A percentile compares a stretch with the other conserved stretches of the same genome.
Conservation (phyloP, 2,888 invertebrate genomes). For the Oscheius sp. region DNA sequence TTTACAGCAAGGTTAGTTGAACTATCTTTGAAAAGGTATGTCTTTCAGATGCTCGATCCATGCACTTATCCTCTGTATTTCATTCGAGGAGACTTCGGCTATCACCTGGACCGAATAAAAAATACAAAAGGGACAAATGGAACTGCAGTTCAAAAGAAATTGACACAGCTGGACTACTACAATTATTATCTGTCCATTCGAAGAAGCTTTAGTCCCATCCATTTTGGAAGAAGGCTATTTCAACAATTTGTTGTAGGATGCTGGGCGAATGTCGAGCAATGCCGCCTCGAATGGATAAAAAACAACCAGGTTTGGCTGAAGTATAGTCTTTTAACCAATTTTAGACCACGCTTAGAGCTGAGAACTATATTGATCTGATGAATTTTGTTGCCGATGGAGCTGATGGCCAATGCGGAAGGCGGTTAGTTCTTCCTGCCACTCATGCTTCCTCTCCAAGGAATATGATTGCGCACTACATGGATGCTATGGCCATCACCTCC, state of each 20-base stretch:
- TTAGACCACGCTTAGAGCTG: background rate
- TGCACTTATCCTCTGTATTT: slow-evolving; percentile 71
- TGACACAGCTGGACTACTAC: slow-evolving; percentile 59
- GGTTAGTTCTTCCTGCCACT: slow-evolving; percentile 59
- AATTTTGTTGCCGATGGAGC: slow-evolving; percentile 10
- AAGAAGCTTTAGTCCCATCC: slow-evolving; percentile 56
- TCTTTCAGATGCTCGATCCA: slow-evolving; percentile 65
- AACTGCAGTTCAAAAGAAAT: slow-evolving; percentile 36
- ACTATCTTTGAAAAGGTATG: too few relatives aligned
- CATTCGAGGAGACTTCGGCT: slow-evolving; percentile 52
- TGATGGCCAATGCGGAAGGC: slow-evolving; percentile 35
- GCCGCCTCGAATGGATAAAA: slow-evolving; percentile 65
- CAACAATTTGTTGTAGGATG: slow-evolving; percentile 70
- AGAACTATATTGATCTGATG: background rate
- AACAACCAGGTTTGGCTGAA: too few relatives aligned
- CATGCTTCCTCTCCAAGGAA: slow-evolving; percentile 70
- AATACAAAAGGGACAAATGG: background rate
- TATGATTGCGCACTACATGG: slow-evolving; percentile 52
- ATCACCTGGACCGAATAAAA: slow-evolving; percentile 26
- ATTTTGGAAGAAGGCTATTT: slow-evolving; percentile 59
- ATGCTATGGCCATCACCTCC: slow-evolving; percentile 62
- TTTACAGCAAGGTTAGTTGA: slow-evolving; percentile 26
- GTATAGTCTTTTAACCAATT: too few relatives aligned
- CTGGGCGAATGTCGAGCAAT: slow-evolving; percentile 70
- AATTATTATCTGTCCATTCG: slow-evolving; percentile 42